Conservation (phyloP, 2,113 vertebrate genomes). For the Ascaphus truei region DNA sequence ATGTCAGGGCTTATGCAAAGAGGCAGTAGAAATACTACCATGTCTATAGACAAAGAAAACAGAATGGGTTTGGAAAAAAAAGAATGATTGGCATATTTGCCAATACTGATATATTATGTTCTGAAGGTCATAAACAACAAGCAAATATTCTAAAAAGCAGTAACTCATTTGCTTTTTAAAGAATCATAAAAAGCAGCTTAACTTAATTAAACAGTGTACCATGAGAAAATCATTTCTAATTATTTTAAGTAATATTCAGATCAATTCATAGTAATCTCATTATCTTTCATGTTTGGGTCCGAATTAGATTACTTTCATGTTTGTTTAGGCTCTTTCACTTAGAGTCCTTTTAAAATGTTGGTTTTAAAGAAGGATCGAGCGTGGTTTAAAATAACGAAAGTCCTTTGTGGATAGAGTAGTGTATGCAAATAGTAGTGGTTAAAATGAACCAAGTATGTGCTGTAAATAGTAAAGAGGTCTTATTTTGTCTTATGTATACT, state of each 20-base stretch:
- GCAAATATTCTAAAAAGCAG: constrained; percentile 57
- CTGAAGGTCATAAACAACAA: constrained; percentile 57
- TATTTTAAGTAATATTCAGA: constrained; percentile 88
- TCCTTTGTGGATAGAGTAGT: constrained; percentile 54
- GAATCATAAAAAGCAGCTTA: constrained; percentile 51
- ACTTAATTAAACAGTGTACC: constrained; percentile 51
- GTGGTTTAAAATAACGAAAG: constrained; percentile 68
- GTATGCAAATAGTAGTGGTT: constrained; percentile 56
- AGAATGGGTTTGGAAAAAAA: constrained; percentile 23
- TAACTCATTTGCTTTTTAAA: constrained; percentile 49
- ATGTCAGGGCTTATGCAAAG: constrained; percentile 5
- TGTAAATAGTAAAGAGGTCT: background rate
- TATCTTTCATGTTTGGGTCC: constrained; percentile 78
- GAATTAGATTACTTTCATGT: constrained; percentile 88
- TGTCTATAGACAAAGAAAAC: background rate
- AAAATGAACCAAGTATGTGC: constrained; percentile 24
- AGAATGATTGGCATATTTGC: constrained; percentile 39
- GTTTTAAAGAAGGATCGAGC: constrained; percentile 81
- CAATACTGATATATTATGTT: constrained; percentile 39
- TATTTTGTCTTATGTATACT: background rate
- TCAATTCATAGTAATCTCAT: constrained; percentile 91
- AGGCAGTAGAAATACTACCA: background rate
- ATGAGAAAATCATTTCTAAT: constrained; percentile 89
- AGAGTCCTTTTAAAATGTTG: constrained; percentile 64
- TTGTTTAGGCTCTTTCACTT: constrained; percentile 78